Conservation (phyloP, 1,140 invertebrate species). For the Rhynchophorus ferrugineus region DNA sequence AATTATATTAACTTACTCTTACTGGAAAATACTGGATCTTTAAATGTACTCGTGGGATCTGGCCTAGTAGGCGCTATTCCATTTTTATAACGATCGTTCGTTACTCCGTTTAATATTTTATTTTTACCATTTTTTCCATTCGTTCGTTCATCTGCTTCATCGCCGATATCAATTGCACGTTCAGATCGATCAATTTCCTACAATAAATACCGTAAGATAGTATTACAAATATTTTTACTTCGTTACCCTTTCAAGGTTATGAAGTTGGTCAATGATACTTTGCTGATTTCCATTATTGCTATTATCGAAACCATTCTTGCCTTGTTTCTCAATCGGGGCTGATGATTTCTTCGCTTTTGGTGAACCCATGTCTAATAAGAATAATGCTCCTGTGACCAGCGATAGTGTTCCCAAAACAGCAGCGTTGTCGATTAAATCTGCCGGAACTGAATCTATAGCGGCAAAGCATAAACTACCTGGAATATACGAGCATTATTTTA, state of each 20-base stretch:
- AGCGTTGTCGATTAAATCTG: conserved; percentile 59
- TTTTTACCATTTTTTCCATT: conserved; percentile 25
- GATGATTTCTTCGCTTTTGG: conserved; percentile 37
- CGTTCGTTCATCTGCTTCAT: conserved; percentile 38
- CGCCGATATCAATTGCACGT: conserved; percentile 37
- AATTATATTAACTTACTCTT: conserved; percentile 10
- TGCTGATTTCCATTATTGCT: conserved; percentile 2
- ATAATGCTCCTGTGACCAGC: conserved; percentile 57
- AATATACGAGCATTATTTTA: conserved; percentile 8
- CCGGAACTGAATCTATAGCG: conserved; percentile 60
- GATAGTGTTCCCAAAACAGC: conserved; percentile 60
- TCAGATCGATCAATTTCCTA: conserved; percentile 25
- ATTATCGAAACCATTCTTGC: not conserved
- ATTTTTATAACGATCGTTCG: conserved; percentile 5
- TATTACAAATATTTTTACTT: not conserved
- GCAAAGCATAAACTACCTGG: conserved; percentile 56
- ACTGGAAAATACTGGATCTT: not conserved
- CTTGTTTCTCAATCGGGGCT: conserved; percentile 8
- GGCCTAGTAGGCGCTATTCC: not conserved
- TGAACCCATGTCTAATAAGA: conserved; percentile 57
- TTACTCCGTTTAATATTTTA: conserved; percentile 17
- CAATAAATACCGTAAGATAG: no score
- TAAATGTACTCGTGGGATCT: not conserved
- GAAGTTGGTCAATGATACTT: not conserved
- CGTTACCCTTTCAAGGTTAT: not conserved